Evolutionary conservation across 2,888 invertebrate species (phyloP).

Genomic region (Drosophila formosana): DNA sequence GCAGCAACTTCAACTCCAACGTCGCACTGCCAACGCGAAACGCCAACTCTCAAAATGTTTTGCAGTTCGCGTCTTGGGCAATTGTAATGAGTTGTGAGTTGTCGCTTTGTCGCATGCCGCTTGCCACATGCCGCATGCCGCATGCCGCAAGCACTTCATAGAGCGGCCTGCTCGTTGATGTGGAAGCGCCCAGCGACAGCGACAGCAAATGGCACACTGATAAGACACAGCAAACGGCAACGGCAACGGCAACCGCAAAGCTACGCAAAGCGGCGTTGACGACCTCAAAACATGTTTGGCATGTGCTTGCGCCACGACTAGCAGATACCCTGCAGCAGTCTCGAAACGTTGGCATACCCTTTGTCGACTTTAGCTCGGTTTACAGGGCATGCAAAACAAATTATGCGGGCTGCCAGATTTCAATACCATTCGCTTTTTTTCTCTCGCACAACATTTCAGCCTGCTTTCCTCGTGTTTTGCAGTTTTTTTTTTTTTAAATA

Average conservation of each 20-base stretch:
- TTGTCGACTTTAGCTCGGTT: too few relatives aligned
- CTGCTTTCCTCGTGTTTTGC: background rate
- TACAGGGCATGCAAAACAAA: constrained; percentile 24
- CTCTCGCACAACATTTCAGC: constrained; percentile 1
- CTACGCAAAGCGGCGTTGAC: constrained; percentile 13
- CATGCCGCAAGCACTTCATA: constrained; percentile 18
- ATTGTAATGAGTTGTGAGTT: constrained; percentile 49
- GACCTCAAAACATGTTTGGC: constrained; percentile 3
- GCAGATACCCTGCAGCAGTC: background rate
- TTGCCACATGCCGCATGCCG: constrained; percentile 17
- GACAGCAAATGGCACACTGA: constrained; percentile 47
- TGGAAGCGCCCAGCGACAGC: constrained; percentile 50
- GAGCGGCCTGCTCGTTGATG: constrained; percentile 38
- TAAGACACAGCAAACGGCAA: constrained; percentile 25
- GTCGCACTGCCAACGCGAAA: constrained; percentile 23
- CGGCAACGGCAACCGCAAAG: constrained; percentile 5
- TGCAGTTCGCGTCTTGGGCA: constrained; percentile 34
- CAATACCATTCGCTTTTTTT: constrained; percentile 3
- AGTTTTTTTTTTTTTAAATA: background rate
- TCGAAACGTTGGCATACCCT: background rate
- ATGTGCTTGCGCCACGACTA: background rate
- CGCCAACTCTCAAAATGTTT: constrained; percentile 20
- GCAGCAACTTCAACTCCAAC: constrained; percentile 6
- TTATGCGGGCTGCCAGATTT: constrained; percentile 42
- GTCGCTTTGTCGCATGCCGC: constrained; percentile 10